A percentile compares a stretch with the other conserved stretches of the same genome.
phyloP scores from a whole-genome alignment of 2,888 invertebrate species.

The Drepana falcataria region DNA sequence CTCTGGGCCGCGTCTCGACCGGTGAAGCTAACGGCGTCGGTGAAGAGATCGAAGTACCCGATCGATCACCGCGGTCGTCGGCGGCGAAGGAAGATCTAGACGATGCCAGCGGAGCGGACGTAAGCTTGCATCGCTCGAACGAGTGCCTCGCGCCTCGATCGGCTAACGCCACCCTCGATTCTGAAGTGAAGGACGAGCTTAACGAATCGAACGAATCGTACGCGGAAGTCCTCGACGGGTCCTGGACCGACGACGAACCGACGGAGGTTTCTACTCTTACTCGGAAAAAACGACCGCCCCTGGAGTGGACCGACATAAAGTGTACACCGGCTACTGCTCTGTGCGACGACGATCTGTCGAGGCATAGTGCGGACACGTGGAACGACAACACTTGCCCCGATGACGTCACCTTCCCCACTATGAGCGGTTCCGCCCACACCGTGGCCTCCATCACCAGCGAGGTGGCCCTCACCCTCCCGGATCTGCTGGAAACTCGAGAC shows the following conservation, averaged over 20 bases:
- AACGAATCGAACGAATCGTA: conserved; percentile 73
- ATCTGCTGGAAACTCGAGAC: conserved; percentile 63
- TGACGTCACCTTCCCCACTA: conserved; percentile 89
- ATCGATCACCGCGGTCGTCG: too few relatives aligned
- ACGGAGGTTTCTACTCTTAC: conserved; percentile 32
- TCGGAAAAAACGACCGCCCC: conserved; percentile 29
- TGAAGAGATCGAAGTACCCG: too few relatives aligned
- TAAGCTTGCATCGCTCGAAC: conserved; percentile 49
- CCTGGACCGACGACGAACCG: conserved; percentile 54
- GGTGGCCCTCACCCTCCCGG: conserved; percentile 54
- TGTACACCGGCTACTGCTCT: conserved; percentile 12
- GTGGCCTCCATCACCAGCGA: conserved; percentile 84
- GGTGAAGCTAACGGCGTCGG: too few relatives aligned
- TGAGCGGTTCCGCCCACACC: conserved; percentile 86
- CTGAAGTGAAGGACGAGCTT: conserved; percentile 52
- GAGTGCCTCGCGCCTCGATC: conserved; percentile 64
- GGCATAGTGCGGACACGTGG: conserved; percentile 83
- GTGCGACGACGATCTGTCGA: conserved; percentile 29
- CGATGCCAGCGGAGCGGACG: conserved; percentile 25
- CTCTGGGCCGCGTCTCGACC: too few relatives aligned
- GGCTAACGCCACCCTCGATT: conserved; percentile 54
- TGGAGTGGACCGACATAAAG: conserved; percentile 57
- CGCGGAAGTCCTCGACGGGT: conserved; percentile 61
- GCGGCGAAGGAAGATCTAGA: conserved; percentile 18
- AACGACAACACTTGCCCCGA: conserved; percentile 89